Conservation (phyloP, 2,888 invertebrate genomes). For the Drosophila mimetica region DNA sequence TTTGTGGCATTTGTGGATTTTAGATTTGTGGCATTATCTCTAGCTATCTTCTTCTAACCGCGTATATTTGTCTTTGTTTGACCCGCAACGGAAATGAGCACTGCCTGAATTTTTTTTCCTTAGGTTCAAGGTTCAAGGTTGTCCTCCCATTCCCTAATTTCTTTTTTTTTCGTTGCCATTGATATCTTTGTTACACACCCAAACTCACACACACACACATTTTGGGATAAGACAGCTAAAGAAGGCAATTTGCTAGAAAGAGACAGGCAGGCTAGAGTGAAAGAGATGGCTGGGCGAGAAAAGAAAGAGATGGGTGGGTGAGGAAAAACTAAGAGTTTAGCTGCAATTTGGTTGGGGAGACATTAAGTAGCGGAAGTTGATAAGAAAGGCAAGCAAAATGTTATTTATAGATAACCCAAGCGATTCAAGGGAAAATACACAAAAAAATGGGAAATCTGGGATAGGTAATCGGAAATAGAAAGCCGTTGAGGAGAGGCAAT, state of each 20-base stretch:
- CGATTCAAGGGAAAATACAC: background rate
- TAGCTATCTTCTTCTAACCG: slow-evolving; percentile 13
- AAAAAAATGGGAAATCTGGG: slow-evolving; percentile 10
- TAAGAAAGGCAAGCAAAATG: slow-evolving; percentile 41
- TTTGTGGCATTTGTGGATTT: slow-evolving; percentile 69
- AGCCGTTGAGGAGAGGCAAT: slow-evolving; percentile 4
- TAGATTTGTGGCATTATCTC: slow-evolving; percentile 39
- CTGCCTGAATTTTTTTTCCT: slow-evolving; percentile 35
- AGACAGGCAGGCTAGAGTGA: background rate
- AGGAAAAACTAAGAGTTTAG: slow-evolving; percentile 16
- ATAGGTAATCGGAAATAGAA: slow-evolving; percentile 15
- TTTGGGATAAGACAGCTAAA: slow-evolving; percentile 32
- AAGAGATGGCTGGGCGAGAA: slow-evolving; percentile 4
- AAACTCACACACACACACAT: slow-evolving; percentile 17
- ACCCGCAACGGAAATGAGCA: slow-evolving; percentile 67
- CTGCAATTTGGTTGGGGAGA: slow-evolving; percentile 20
- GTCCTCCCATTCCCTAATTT: slow-evolving; percentile 18
- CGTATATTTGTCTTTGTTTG: slow-evolving; percentile 39
- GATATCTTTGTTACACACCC: slow-evolving; percentile 69
- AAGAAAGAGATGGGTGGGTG: background rate
- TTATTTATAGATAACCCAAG: slow-evolving; percentile 38
- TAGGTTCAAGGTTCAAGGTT: slow-evolving; percentile 67
- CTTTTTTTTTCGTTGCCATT: slow-evolving; percentile 31
- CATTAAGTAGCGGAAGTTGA: slow-evolving; percentile 42
- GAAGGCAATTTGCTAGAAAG: slow-evolving; percentile 40